phyloP scores from a whole-genome alignment of 2,113 vertebrate genomes.

The Coryphaenoides rupestris region DNA sequence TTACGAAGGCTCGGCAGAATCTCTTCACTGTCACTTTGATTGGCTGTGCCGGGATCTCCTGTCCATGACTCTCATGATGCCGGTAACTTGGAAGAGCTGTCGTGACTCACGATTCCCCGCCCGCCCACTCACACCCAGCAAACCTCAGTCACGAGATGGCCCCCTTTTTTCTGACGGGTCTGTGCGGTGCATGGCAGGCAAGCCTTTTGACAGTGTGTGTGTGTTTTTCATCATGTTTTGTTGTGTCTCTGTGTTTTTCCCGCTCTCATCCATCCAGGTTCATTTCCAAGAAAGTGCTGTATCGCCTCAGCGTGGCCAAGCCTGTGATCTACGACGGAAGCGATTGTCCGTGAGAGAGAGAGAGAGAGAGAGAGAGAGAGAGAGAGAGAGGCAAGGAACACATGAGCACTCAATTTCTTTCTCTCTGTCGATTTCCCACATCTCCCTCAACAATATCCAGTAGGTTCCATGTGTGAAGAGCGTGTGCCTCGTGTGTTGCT shows the following conservation, averaged over 20 bases:
- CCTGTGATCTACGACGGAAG: slow-evolving; percentile 84
- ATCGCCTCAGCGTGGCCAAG: slow-evolving; percentile 81
- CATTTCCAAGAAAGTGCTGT: slow-evolving; percentile 92
- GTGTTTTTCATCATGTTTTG: no score
- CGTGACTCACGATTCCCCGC: no score
- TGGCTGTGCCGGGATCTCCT: background rate
- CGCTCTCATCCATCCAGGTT: slow-evolving; percentile 74
- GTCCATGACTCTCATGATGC: background rate
- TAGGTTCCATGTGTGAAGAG: slow-evolving; percentile 1
- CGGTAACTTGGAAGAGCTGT: no score
- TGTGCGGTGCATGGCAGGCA: background rate
- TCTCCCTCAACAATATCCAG: no score
- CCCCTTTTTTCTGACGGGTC: background rate
- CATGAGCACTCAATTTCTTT: background rate
- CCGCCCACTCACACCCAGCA: no score
- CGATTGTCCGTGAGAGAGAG: slow-evolving; percentile 77
- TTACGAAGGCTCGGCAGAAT: no score
- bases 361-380: no score
- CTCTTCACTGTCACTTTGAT: no score
- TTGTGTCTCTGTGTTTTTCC: background rate
- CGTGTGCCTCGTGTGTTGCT: slow-evolving; percentile 2
- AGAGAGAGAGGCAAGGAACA: no score
- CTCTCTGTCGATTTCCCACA: no score
- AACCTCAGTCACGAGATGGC: no score
- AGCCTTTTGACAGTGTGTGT: background rate